phyloP scores from a whole-genome alignment of 2,888 invertebrate genomes.

The Blomia tropicalis region DNA sequence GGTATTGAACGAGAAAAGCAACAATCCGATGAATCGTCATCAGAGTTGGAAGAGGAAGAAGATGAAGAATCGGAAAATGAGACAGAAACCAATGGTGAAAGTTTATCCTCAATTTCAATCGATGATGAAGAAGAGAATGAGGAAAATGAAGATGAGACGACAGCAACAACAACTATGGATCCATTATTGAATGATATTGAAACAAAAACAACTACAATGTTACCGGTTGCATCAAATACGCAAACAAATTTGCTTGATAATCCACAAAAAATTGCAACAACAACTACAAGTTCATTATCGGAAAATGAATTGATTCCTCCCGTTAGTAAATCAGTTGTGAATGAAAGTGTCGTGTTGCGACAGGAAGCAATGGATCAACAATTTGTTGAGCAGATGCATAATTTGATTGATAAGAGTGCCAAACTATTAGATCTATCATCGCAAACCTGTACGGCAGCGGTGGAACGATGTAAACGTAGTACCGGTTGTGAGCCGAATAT shows the following conservation, averaged over 20 bases:
- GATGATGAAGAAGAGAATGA: neutral
- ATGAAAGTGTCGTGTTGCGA: neutral
- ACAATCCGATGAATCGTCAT: too few species aligned
- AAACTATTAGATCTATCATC: neutral
- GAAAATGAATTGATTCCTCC: neutral
- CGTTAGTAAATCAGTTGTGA: neutral
- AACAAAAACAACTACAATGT: neutral
- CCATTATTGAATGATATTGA: neutral
- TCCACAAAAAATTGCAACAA: neutral
- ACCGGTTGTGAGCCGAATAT: neutral
- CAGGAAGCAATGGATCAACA: conserved; percentile 5
- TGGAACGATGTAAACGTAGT: neutral
- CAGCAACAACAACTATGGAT: neutral
- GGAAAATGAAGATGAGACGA: neutral
- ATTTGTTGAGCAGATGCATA: neutral
- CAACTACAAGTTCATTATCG: neutral
- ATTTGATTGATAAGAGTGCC: conserved; percentile 7
- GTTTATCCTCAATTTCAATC: neutral
- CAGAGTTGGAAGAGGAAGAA: neutral
- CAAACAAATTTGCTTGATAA: neutral
- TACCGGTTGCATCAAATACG: neutral
- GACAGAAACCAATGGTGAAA: neutral
- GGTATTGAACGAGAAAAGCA: neutral
- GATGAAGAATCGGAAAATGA: neutral
- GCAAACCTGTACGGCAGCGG: neutral